A percentile compares a stretch with the other conserved stretches of the same genome.
Conservation (phyloP, 2,113 vertebrate genomes). For the Neodon shergylaensis region DNA sequence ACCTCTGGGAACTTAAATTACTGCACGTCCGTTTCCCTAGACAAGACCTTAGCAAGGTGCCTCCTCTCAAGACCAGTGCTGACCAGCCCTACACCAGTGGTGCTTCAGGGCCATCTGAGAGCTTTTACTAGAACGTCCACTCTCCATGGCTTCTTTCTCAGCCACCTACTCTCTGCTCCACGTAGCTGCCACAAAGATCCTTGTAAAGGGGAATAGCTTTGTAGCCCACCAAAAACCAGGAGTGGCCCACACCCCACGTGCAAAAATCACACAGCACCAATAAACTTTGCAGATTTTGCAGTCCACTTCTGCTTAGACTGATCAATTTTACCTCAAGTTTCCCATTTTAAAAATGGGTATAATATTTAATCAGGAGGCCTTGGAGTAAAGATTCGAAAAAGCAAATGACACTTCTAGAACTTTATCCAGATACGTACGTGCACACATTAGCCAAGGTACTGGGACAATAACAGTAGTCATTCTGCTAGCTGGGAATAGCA, state of each 20-base stretch:
- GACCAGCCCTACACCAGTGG: rapidly evolving
- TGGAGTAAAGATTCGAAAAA: neutral
- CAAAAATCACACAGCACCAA: neutral
- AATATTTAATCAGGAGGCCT: neutral
- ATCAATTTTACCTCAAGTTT: neutral
- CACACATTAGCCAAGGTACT: neutral
- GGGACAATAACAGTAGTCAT: neutral
- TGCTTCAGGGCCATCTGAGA: too few relatives aligned
- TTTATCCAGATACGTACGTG: neutral
- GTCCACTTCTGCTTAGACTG: neutral
- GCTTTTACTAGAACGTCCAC: neutral
- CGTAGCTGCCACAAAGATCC: neutral
- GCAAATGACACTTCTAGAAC: neutral
- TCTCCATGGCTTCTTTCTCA: neutral
- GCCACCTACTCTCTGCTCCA: neutral
- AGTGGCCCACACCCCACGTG: neutral
- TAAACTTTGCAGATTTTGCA: slow-evolving; percentile 1
- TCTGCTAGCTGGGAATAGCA: neutral
- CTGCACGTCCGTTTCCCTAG: slow-evolving; percentile 58
- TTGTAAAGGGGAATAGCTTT: too few relatives aligned
- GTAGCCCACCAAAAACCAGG: neutral
- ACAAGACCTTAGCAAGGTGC: neutral
- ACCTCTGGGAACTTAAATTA: slow-evolving; percentile 67
- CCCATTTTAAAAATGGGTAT: neutral
- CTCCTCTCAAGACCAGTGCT: rapidly evolving